phyloP scores from a whole-genome alignment of 92 coral and sea anemone genomes.

The Palythoa caribaeorum region DNA sequence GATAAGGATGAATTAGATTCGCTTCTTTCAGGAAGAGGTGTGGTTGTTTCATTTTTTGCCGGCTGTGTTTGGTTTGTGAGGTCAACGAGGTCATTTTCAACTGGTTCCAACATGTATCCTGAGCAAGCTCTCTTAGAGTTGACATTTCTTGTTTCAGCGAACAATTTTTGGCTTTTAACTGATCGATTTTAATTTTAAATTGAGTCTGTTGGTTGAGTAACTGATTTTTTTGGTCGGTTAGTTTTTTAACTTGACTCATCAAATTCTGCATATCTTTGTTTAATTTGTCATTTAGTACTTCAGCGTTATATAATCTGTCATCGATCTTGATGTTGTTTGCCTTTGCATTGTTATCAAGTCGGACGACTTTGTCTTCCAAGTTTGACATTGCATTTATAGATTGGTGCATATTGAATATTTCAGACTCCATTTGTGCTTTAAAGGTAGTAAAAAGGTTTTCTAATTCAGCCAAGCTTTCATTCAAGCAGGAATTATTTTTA shows the following conservation, averaged over 20 bases:
- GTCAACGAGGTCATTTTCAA: background rate
- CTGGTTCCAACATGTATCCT: background rate
- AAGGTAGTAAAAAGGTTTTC: conserved; percentile 34
- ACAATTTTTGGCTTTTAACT: background rate
- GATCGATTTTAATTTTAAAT: background rate
- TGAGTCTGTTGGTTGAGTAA: background rate
- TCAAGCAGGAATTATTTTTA: background rate
- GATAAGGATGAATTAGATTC: background rate
- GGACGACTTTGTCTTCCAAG: background rate
- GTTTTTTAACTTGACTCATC: background rate
- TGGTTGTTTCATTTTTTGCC: conserved; percentile 1
- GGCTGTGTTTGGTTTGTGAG: conserved; percentile 7
- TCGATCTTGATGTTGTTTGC: background rate
- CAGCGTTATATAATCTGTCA: background rate
- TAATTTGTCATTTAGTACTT: background rate
- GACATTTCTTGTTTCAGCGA: background rate
- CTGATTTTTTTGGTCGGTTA: background rate
- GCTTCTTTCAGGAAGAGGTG: background rate
- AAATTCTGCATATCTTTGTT: background rate
- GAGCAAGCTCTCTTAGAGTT: background rate
- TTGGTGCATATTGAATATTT: conserved; percentile 16
- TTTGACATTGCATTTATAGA: background rate
- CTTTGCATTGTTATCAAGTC: too few species aligned
- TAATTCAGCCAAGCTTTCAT: background rate
- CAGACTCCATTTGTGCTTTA: conserved; percentile 27